These are phyloP conservation scores for Chionomys nivalis DNA, from an alignment of 2,113 vertebrate species.

Conservation along the genomic window DNA sequence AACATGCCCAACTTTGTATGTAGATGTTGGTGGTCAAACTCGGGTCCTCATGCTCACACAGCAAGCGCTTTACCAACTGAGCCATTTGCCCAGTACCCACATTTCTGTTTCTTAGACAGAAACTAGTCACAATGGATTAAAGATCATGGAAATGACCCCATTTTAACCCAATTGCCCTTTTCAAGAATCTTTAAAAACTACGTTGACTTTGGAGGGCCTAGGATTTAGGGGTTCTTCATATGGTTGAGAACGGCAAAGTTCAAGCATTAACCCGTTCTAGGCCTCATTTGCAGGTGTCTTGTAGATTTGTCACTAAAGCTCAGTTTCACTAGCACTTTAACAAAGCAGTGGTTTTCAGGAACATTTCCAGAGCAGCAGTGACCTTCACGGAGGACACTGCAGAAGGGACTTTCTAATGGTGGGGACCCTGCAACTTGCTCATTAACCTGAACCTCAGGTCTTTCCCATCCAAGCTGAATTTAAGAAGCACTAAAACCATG, in stretches of 20 bases:
- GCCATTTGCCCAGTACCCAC: neutral
- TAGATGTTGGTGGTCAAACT: neutral
- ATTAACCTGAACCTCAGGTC: neutral
- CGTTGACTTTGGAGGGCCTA: neutral
- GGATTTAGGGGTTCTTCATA: neutral
- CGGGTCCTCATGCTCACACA: neutral
- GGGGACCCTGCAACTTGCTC: neutral
- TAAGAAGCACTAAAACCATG: neutral
- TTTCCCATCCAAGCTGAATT: neutral
- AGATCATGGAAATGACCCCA: neutral
- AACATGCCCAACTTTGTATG: neutral
- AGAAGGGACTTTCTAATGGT: neutral
- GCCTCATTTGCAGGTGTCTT: neutral
- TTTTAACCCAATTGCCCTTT: neutral
- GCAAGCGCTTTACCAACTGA: neutral
- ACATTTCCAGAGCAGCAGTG: neutral
- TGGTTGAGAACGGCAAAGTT: neutral
- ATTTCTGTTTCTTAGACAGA: slow-evolving; percentile 15
- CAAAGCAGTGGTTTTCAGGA: neutral
- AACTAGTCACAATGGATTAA: neutral
- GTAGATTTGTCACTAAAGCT: neutral
- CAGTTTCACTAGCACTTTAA: neutral
- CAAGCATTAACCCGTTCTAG: neutral
- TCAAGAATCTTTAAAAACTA: neutral
- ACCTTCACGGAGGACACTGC: neutral